phyloP scores from a whole-genome alignment of 2,888 invertebrate species.

The Drosophila colorata region DNA sequence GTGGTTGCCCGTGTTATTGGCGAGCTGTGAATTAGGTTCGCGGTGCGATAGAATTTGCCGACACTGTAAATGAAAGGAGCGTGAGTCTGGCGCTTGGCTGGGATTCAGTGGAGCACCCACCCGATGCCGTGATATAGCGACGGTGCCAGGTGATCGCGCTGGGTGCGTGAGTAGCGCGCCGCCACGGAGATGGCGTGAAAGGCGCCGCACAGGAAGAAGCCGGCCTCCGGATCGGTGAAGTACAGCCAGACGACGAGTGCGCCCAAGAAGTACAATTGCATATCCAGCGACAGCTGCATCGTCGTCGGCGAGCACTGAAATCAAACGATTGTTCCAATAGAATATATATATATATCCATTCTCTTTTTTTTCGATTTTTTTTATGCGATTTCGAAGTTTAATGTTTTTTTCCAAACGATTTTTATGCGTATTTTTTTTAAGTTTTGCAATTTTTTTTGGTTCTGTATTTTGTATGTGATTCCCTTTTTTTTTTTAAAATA shows the following conservation, averaged over 20 bases:
- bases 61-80: conserved; percentile 85
- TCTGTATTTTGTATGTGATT: too few relatives aligned
- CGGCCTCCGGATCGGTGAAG: conserved; percentile 86
- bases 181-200: conserved; percentile 88
- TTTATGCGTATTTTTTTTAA: too few relatives aligned
- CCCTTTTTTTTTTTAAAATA: too few relatives aligned
- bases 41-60: conserved; percentile 89
- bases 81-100: neutral
- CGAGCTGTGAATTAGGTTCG: conserved; percentile 88
- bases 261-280: conserved; percentile 89
- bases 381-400: too few relatives aligned
- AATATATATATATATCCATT: too few relatives aligned
- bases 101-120: conserved; percentile 82
- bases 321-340: neutral
- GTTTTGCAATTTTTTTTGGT: too few relatives aligned
- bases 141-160: conserved; percentile 88
- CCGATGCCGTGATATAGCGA: conserved; percentile 90
- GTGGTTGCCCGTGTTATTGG: conserved; percentile 89
- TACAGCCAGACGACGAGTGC: conserved; percentile 89
- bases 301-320: conserved; percentile 91
- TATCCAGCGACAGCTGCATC: conserved; percentile 90
- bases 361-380: too few relatives aligned
- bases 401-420: too few relatives aligned
- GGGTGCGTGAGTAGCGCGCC: conserved; percentile 88
- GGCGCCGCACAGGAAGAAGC: conserved; percentile 87